Evolutionary conservation across 92 coral and sea anemone genomes (phyloP).

Genomic region (Palythoa heliodiscus): DNA sequence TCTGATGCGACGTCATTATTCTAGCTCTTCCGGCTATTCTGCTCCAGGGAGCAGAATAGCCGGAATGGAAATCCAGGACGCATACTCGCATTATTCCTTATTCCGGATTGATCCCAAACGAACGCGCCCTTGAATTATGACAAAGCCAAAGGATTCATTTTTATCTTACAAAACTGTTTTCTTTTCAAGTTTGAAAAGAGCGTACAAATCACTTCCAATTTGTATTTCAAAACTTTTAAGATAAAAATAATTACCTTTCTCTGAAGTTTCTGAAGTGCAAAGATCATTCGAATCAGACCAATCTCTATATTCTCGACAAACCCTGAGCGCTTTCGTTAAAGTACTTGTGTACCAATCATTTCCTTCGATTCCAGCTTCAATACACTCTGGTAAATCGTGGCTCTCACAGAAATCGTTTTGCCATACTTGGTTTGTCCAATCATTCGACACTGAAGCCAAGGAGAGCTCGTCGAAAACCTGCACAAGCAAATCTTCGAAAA

Average conservation of each 20-base stretch:
- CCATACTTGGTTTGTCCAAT: conserved; percentile 93
- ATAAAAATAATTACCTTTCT: conserved; percentile 15
- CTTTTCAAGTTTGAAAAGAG: too few relatives aligned
- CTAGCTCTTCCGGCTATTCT: too few relatives aligned
- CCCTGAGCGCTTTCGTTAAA: conserved; percentile 46
- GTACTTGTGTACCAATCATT: conserved; percentile 55
- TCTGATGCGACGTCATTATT: too few relatives aligned
- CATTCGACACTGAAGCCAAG: conserved; percentile 63
- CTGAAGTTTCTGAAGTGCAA: conserved; percentile 47
- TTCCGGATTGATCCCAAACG: too few relatives aligned
- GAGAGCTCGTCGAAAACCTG: conserved; percentile 66
- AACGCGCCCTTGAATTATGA: too few relatives aligned
- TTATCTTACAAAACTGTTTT: too few relatives aligned
- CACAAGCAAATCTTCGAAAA: conserved; percentile 56
- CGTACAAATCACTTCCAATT: not conserved
- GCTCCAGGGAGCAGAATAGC: too few relatives aligned
- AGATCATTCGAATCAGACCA: conserved; percentile 50
- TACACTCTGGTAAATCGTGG: conserved; percentile 78
- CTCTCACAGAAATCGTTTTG: conserved; percentile 86
- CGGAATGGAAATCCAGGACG: too few relatives aligned
- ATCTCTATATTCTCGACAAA: conserved; percentile 57
- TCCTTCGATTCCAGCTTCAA: conserved; percentile 54
- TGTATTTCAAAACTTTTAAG: not conserved
- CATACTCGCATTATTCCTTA: too few relatives aligned
- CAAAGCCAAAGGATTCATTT: too few relatives aligned